Evolutionary conservation across 2,113 vertebrate genomes (phyloP).

Genomic region (Apodemus sylvaticus): DNA sequence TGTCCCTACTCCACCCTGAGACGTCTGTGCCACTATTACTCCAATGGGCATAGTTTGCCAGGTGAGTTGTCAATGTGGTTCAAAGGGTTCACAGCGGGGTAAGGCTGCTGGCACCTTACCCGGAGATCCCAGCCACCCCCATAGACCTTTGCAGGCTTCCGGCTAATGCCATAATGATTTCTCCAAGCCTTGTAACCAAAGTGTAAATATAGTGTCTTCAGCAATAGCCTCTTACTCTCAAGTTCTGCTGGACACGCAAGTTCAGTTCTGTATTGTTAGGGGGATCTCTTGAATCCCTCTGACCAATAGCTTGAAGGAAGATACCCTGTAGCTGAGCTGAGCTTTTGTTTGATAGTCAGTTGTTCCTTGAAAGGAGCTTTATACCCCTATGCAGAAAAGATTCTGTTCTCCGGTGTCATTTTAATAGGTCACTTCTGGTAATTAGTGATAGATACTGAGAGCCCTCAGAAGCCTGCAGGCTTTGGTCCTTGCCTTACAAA

Average conservation of each 20-base stretch:
- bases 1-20: too few relatives aligned
- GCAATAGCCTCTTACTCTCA: not conserved
- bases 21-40: not conserved
- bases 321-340: not conserved
- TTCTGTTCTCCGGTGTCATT: not conserved
- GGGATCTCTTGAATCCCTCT: not conserved
- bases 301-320: not conserved
- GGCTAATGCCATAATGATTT: too few relatives aligned
- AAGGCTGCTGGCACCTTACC: not conserved
- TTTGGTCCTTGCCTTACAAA: not conserved
- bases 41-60: not conserved
- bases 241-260: not conserved
- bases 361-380: not conserved
- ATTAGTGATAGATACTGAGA: not conserved
- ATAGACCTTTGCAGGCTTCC: not conserved
- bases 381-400: not conserved
- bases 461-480: not conserved
- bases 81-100: not conserved
- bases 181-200: not conserved
- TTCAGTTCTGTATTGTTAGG: not conserved
- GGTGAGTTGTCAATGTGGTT: not conserved
- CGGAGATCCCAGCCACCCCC: not conserved
- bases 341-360: not conserved
- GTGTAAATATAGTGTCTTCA: not conserved
- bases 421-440: slow-evolving; percentile 16